These are phyloP conservation scores for Neotragus pygmaeus DNA, from an alignment of 2,113 vertebrate species.

Conservation along the genomic window DNA sequence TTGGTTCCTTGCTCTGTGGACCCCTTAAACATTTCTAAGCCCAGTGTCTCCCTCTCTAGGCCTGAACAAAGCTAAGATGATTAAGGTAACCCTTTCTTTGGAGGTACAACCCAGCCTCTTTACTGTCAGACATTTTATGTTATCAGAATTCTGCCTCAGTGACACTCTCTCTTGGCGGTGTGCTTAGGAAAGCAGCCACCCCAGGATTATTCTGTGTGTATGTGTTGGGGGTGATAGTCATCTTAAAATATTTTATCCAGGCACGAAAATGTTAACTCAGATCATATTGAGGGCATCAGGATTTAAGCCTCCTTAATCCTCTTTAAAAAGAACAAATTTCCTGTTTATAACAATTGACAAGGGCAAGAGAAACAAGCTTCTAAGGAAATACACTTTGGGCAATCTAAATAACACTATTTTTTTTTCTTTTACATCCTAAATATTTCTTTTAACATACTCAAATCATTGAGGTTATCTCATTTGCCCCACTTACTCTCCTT, in stretches of 20 bases:
- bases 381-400: not conserved
- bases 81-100: not conserved
- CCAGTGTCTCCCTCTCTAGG: not conserved
- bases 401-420: not conserved
- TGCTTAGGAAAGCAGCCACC: not conserved
- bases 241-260: slow-evolving; percentile 2
- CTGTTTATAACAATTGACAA: not conserved
- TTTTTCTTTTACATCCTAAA: not conserved
- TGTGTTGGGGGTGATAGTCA: not conserved
- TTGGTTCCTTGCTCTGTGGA: not conserved
- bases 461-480: not conserved
- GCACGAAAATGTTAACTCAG: not conserved
- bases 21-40: not conserved
- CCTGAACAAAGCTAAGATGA: not conserved
- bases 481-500: not conserved
- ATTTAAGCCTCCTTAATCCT: slow-evolving; percentile 25
- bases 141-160: not conserved
- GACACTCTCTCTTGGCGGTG: not conserved
- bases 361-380: not conserved
- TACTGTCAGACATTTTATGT: not conserved
- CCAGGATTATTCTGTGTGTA: not conserved
- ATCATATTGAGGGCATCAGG: not conserved
- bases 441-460: not conserved
- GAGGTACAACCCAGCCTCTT: not conserved
- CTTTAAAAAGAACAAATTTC: not conserved